Conservation (phyloP, 2,113 vertebrate species). For the Larimichthys polyactis region DNA sequence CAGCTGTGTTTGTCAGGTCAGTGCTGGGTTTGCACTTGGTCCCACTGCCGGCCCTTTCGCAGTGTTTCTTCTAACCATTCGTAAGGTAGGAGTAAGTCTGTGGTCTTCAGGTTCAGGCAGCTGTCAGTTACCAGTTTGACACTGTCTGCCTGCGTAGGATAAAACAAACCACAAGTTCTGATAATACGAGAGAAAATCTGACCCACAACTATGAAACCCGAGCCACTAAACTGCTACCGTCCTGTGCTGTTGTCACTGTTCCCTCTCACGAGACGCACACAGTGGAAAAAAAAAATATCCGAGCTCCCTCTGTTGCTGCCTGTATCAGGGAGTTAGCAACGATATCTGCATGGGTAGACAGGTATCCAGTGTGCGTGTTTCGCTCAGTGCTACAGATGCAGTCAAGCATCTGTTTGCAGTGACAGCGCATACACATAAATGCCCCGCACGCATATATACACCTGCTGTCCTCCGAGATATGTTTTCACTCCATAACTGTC, state of each 20-base stretch:
- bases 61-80: background rate
- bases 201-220: background rate
- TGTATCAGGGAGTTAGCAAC: background rate
- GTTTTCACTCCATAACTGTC: background rate
- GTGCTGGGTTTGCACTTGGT: background rate
- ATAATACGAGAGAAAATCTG: background rate
- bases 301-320: background rate
- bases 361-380: background rate
- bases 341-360: background rate
- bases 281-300: background rate
- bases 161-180: background rate
- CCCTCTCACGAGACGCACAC: background rate
- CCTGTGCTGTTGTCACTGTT: background rate
- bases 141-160: background rate
- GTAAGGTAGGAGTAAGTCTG: background rate
- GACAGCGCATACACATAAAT: background rate
- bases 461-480: constrained; percentile 10
- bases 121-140: background rate
- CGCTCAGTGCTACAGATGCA: constrained; percentile 9
- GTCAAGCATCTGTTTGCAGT: constrained; percentile 4
- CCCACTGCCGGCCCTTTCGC: background rate
- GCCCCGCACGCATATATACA: constrained; percentile 1
- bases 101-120: background rate
- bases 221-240: background rate
- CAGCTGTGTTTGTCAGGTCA: constrained; percentile 5